These are phyloP conservation scores for Zaprionus inermis DNA, from an alignment of 1,140 invertebrate genomes.

Conservation along the genomic window DNA sequence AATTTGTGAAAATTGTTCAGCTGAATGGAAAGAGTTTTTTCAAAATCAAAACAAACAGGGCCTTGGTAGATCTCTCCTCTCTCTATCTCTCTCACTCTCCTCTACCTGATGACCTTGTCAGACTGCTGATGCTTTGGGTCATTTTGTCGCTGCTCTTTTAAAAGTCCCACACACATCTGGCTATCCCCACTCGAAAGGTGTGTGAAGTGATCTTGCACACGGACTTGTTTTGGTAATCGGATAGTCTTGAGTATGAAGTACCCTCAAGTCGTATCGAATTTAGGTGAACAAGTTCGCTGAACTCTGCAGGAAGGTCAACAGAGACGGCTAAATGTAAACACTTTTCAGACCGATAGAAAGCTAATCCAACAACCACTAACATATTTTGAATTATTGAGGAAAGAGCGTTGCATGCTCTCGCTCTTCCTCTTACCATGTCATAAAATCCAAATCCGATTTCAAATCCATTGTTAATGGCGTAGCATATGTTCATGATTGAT, in stretches of 20 bases:
- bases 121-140: constrained; percentile 20
- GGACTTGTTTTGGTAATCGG: constrained; percentile 58
- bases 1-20: constrained; percentile 3
- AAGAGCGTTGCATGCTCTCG: constrained; percentile 48
- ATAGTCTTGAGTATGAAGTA: constrained; percentile 39
- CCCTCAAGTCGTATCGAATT: constrained; percentile 58
- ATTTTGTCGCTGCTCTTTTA: constrained; percentile 23
- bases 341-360: background rate
- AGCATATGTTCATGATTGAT: constrained; percentile 51
- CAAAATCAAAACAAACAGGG: background rate
- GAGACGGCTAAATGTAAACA: constrained; percentile 1
- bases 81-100: too few species aligned
- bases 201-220: constrained; percentile 7
- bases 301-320: constrained; percentile 37
- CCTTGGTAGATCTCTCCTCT: too few species aligned
- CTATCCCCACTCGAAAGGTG: constrained; percentile 32
- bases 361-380: constrained; percentile 18
- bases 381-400: constrained; percentile 69
- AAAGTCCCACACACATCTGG: constrained; percentile 38
- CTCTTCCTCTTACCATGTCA: constrained; percentile 6
- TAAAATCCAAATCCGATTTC: constrained; percentile 61
- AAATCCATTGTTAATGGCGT: constrained; percentile 59
- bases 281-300: constrained; percentile 62
- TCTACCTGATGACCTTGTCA: constrained; percentile 56
- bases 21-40: background rate